A percentile compares a stretch with the other conserved stretches of the same genome.
Evolutionary conservation across 2,797 vertebrate species (phyloP).

Genomic region (Micromesistius poutassou): DNA sequence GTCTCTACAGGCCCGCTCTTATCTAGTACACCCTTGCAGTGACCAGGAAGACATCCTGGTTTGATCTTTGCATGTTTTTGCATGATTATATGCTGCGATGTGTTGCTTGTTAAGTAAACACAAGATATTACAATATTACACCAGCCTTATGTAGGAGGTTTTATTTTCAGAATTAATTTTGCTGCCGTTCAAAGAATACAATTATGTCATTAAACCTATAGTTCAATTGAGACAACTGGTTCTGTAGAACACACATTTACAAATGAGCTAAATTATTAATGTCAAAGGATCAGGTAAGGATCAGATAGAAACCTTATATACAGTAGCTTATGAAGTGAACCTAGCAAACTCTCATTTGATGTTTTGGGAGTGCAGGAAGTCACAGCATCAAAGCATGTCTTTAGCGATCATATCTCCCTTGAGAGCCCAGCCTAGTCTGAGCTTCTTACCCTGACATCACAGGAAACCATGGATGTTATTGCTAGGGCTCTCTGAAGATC

Average conservation of each 20-base stretch:
- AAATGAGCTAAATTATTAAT: background rate
- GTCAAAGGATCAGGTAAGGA: background rate
- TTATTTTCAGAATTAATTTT: background rate
- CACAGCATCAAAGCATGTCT: conserved; percentile 50
- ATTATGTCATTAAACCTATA: background rate
- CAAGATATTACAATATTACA: background rate
- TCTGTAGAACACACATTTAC: background rate
- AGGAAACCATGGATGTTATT: conserved; percentile 11
- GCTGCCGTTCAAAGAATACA: background rate
- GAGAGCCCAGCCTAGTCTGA: conserved; percentile 24
- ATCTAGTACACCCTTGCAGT: background rate
- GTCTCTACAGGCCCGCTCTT: conserved; percentile 35
- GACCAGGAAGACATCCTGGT: background rate
- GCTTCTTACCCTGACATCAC: conserved; percentile 25
- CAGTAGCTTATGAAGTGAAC: conserved; percentile 8
- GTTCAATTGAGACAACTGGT: background rate
- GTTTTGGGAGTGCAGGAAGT: background rate
- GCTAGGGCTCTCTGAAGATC: background rate
- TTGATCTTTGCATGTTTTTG: background rate
- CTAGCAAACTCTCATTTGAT: background rate
- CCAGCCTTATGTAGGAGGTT: background rate
- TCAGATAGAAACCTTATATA: background rate
- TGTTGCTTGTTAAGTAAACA: background rate
- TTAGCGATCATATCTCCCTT: conserved; percentile 36
- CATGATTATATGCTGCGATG: background rate